phyloP scores from a whole-genome alignment of 2,113 vertebrate species.

The Ceyx margarethae region DNA sequence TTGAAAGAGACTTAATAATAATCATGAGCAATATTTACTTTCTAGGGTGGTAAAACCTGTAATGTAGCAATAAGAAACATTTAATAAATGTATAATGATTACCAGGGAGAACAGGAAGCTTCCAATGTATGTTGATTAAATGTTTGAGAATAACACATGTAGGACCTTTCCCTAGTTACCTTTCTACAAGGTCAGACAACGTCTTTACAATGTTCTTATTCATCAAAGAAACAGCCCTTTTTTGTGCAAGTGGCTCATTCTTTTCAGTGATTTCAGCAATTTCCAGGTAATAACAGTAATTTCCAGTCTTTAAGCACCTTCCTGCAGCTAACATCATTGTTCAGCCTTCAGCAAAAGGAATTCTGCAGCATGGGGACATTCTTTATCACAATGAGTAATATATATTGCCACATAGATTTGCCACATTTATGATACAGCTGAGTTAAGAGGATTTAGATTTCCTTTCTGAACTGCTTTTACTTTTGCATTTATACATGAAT shows the following conservation, averaged over 20 bases:
- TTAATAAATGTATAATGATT: constrained; percentile 1
- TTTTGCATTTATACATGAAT: not conserved
- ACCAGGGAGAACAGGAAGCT: not conserved
- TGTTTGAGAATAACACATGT: not conserved
- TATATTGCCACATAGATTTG: not conserved
- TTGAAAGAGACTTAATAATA: not conserved
- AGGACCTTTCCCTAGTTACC: not conserved
- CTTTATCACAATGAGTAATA: not conserved
- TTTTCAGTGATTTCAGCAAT: not conserved
- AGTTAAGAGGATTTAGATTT: not conserved
- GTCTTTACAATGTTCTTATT: not conserved
- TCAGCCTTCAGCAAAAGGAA: not conserved
- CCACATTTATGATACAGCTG: rapidly evolving
- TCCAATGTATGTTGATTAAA: not conserved
- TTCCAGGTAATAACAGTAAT: not conserved
- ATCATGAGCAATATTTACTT: constrained; percentile 31
- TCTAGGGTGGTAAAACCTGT: not conserved
- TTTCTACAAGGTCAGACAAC: not conserved
- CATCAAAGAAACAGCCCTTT: not conserved
- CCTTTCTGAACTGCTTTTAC: not conserved
- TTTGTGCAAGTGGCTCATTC: not conserved
- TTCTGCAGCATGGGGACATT: not conserved
- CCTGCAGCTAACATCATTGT: not conserved
- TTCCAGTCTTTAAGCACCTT: not conserved
- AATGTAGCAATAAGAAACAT: not conserved